These are phyloP conservation scores for Lacerta agilis DNA, from an alignment of 2,797 vertebrate genomes.

Conservation along the genomic window DNA sequence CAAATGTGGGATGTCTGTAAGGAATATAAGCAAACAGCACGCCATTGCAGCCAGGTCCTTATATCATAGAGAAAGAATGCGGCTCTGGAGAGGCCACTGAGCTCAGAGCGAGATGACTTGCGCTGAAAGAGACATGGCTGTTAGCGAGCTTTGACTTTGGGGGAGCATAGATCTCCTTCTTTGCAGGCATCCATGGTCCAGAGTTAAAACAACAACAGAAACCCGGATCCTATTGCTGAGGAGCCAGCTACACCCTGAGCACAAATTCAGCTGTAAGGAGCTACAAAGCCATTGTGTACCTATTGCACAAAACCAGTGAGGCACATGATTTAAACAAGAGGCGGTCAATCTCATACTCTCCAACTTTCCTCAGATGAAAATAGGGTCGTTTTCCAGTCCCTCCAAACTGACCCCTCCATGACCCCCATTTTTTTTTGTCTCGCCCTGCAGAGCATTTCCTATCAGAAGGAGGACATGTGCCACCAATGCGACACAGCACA, in stretches of 20 bases:
- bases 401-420: no score
- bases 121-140: constrained; percentile 63
- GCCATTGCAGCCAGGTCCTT: constrained; percentile 59
- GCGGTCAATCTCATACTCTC: no score
- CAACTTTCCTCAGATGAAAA: no score
- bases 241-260: neutral
- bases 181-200: neutral
- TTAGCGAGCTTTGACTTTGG: constrained; percentile 10
- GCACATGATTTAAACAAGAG: no score
- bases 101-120: constrained; percentile 61
- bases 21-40: constrained; percentile 35
- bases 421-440: no score
- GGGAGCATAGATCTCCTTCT: constrained; percentile 29
- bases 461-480: no score
- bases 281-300: neutral
- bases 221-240: neutral
- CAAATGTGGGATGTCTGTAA: constrained; percentile 34
- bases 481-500: no score
- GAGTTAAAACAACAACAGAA: neutral
- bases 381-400: no score
- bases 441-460: no score
- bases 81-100: constrained; percentile 63
- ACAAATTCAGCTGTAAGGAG: neutral
- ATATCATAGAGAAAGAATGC: constrained; percentile 72
- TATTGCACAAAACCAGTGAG: neutral